These are phyloP conservation scores for Drosophila sp. DNA, from an alignment of 1,140 invertebrate genomes.

Conservation along the genomic window DNA sequence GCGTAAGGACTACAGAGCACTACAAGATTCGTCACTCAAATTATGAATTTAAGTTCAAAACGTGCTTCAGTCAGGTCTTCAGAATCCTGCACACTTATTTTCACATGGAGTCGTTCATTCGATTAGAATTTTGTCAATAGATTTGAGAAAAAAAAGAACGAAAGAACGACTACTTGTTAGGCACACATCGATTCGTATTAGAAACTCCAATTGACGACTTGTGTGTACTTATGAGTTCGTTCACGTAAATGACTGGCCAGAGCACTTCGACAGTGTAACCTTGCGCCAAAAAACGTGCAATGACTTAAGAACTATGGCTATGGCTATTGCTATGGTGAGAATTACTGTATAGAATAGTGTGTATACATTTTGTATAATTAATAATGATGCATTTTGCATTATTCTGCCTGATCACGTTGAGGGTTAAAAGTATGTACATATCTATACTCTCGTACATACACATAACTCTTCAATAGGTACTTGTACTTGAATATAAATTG, in stretches of 20 bases:
- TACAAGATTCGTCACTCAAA: too few species aligned
- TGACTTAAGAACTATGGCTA: constrained; percentile 4
- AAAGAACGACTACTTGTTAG: too few species aligned
- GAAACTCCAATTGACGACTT: background rate
- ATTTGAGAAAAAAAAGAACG: too few species aligned
- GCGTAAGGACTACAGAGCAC: too few species aligned
- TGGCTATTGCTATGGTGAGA: background rate
- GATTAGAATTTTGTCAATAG: too few species aligned
- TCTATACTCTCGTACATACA: too few species aligned
- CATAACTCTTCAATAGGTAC: constrained; percentile 28
- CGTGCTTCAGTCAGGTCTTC: too few species aligned
- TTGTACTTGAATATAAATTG: constrained; percentile 52
- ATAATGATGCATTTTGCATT: constrained; percentile 14
- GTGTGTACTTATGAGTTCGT: background rate
- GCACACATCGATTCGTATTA: background rate
- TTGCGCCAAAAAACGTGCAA: constrained; percentile 10
- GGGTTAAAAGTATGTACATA: constrained; percentile 1
- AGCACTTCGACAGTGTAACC: background rate
- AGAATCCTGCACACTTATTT: too few species aligned
- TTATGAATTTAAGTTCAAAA: too few species aligned
- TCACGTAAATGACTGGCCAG: constrained; percentile 4
- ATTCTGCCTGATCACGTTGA: constrained; percentile 14
- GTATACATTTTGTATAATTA: constrained; percentile 7
- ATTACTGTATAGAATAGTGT: background rate
- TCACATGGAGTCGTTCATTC: too few species aligned